These are phyloP conservation scores for Natrix natrix DNA, from an alignment of 2,797 vertebrate species.

Conservation along the genomic window DNA sequence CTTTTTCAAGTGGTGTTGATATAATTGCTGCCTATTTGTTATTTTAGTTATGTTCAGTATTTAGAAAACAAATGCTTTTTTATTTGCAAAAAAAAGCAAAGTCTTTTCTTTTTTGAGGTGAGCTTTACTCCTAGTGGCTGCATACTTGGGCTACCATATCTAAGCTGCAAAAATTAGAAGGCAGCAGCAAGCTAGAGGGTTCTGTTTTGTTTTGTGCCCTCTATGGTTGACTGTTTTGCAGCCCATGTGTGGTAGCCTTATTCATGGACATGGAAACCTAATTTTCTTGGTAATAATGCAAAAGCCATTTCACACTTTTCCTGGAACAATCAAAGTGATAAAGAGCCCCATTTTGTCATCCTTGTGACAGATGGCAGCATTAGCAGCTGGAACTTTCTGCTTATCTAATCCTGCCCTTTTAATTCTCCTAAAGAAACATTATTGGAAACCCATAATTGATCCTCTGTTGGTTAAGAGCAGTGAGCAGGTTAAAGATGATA, in stretches of 20 bases:
- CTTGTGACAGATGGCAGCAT: background rate
- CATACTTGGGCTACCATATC: background rate
- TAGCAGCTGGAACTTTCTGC: background rate
- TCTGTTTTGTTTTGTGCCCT: background rate
- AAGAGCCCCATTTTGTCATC: background rate
- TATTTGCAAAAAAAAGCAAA: background rate
- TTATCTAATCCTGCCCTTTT: background rate
- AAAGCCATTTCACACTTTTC: background rate
- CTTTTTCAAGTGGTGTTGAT: background rate
- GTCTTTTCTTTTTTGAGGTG: background rate
- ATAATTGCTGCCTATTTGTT: background rate
- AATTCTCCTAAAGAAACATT: background rate
- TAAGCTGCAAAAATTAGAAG: background rate
- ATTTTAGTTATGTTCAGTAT: background rate
- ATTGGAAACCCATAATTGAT: background rate
- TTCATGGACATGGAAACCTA: background rate
- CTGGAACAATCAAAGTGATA: background rate
- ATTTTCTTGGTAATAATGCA: background rate
- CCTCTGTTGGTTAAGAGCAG: background rate
- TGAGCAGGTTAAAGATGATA: background rate
- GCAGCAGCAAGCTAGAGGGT: background rate
- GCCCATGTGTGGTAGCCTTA: background rate
- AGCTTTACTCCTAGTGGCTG: background rate
- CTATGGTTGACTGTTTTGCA: background rate
- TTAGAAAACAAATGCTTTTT: background rate